Base-by-base conservation (phyloP, 2,113 vertebrate species). In the Daphoenositta chrysoptera region DNA sequence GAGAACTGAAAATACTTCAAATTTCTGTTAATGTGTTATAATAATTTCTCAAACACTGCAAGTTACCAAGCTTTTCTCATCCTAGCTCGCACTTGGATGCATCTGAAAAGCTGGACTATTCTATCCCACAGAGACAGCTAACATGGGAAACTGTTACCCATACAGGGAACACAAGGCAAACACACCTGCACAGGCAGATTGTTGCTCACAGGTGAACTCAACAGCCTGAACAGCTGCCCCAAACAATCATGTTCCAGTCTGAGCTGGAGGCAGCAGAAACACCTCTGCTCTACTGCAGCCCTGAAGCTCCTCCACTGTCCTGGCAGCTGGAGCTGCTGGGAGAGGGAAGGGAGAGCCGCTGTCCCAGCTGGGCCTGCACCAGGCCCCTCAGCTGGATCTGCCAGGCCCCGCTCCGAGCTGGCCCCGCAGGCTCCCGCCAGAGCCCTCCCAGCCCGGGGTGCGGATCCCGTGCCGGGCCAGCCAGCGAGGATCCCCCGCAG, bases 121-220 rank as follows among this genome's bases (percentile, higher is more conserved):
- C 7, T 26, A 9, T 7, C 3, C 27, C 42, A 30, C 3, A 27
- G 13, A n/a, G 39, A 11, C 14, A 30, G 47, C 8, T n/a, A 51
- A 37, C 1, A 4, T 0, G 3, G 51, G 33, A 11, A 68, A 33
- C 18, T 1, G 6, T 1, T 23, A 44, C 6, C 37, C 6, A 2
- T 2, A 1, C 5, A 37, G 31, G 30, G 31, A 71, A 16, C n/a
- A 8, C 7, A 15, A 6, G 54, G 27, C 37, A 73, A 30, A 19
- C 0, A 7, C n/a, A 48, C 33, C 37, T 23, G 39, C 54, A 37
- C n/a, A 28, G 27, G 28, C 45, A 16, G 26, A 33, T 0, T 10
- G 42, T 23, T 23, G 33, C 11, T 44, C 65, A 30, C 17, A 45
- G 17, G 10, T 16, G 2, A 57, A 47, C 35, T 40, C 51, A 37